Evolutionary conservation across 2,113 vertebrate species (phyloP).

Genomic region (Oryzias curvinotus): DNA sequence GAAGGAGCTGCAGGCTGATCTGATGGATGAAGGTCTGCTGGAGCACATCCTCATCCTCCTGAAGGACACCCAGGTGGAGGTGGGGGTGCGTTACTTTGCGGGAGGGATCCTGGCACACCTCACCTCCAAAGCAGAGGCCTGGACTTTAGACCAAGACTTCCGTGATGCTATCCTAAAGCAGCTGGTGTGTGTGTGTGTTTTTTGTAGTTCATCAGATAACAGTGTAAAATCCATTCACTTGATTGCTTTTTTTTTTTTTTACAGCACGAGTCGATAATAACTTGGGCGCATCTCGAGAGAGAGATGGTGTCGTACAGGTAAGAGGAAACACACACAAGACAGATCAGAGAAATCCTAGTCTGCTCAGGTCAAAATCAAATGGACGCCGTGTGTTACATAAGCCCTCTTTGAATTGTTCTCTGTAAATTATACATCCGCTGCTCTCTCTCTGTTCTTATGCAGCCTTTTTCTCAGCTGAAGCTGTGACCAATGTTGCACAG

Average conservation of each 20-base stretch:
- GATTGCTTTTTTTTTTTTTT: conserved; percentile 31
- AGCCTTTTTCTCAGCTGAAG: background rate
- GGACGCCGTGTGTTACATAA: conserved; percentile 2
- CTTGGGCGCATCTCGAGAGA: conserved; percentile 88
- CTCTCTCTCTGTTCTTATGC: background rate
- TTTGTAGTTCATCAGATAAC: background rate
- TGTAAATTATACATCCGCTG: conserved; percentile 8
- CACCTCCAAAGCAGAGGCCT: conserved; percentile 84
- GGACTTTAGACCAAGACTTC: conserved; percentile 83
- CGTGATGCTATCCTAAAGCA: conserved; percentile 80
- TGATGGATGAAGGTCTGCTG: conserved; percentile 91
- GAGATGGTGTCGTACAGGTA: conserved; percentile 95
- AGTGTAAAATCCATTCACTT: background rate
- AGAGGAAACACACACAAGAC: conserved; percentile 15
- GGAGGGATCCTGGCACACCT: conserved; percentile 92
- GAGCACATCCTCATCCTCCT: conserved; percentile 87
- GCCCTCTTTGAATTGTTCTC: background rate
- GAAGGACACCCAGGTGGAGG: conserved; percentile 83
- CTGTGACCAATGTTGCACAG: too few species aligned
- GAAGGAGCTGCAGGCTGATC: conserved; percentile 84
- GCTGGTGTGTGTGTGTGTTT: conserved; percentile 75
- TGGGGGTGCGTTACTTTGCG: conserved; percentile 89
- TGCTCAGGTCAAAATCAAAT: conserved; percentile 12
- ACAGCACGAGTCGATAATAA: conserved; percentile 89
- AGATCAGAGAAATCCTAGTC: background rate